These are phyloP conservation scores for Scelioninae gen. 2 DNA, from an alignment of 2,888 invertebrate genomes.

Conservation along the genomic window DNA sequence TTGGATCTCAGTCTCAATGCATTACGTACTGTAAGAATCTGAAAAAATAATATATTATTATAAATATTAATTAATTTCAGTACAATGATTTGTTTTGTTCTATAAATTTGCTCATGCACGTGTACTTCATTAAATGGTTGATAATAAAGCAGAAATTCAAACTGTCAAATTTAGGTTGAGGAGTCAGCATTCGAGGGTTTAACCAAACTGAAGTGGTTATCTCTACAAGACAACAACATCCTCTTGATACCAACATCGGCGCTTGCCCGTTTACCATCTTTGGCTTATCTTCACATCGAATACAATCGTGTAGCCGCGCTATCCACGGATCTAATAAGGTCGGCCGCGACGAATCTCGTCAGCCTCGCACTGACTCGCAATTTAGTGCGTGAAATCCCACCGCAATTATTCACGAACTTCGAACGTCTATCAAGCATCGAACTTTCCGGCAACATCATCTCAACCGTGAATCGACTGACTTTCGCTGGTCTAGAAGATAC, in stretches of 20 bases:
- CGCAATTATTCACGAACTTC: constrained; percentile 87
- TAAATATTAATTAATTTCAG: too few relatives aligned
- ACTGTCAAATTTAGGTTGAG: constrained; percentile 81
- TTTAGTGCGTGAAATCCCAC: constrained; percentile 89
- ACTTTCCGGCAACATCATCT: constrained; percentile 87
- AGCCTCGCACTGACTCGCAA: constrained; percentile 88
- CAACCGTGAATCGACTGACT: constrained; percentile 83
- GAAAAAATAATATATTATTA: too few relatives aligned
- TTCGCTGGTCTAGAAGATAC: constrained; percentile 86
- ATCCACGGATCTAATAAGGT: constrained; percentile 85
- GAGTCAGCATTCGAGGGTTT: constrained; percentile 92
- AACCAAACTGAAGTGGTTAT: constrained; percentile 84
- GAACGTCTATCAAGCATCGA: constrained; percentile 84
- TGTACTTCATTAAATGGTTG: too few relatives aligned
- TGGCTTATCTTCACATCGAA: constrained; percentile 86
- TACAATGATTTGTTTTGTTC: too few relatives aligned
- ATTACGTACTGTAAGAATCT: constrained; percentile 87
- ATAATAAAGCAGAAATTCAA: too few relatives aligned
- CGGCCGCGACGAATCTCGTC: constrained; percentile 82
- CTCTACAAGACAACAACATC: constrained; percentile 91
- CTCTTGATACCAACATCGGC: constrained; percentile 90
- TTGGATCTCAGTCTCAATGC: constrained; percentile 92
- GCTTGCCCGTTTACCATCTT: constrained; percentile 84
- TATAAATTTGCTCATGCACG: too few relatives aligned
- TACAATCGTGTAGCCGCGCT: constrained; percentile 92